Percentiles rank a stretch among this genome's conserved stretches.
Conservation (phyloP, 2,113 vertebrate species). For the Cyanoliseus patagonus region DNA sequence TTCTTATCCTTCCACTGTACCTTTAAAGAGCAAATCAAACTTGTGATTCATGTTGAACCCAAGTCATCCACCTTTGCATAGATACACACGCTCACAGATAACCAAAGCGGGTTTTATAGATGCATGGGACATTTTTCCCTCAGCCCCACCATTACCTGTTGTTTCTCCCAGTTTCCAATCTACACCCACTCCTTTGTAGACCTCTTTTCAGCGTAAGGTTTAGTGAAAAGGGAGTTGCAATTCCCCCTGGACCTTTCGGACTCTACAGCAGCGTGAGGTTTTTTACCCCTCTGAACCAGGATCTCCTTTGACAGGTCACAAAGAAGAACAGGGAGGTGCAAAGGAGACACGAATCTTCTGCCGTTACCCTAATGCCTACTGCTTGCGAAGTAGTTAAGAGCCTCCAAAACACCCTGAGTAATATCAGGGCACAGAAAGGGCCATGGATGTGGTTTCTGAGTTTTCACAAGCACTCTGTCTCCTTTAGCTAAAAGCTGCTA, state of each 20-base stretch:
- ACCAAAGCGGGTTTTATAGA: rapidly evolving
- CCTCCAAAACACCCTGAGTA: neutral
- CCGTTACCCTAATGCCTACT: neutral
- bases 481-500: neutral
- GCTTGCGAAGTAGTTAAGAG: neutral
- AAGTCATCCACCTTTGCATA: neutral
- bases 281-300: neutral
- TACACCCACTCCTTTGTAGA: neutral
- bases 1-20: neutral
- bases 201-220: neutral
- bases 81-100: neutral
- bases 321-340: neutral
- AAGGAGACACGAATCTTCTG: neutral
- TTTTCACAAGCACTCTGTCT: neutral
- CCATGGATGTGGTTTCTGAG: neutral
- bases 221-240: neutral
- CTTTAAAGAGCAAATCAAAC: neutral
- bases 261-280: neutral
- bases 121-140: neutral
- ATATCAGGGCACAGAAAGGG: neutral
- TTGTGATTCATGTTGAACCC: neutral
- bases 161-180: neutral
- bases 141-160: neutral
- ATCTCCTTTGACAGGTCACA: neutral
- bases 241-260: neutral